Conservation (phyloP, 23 tunicate genomes). For the Diplosoma virens region DNA sequence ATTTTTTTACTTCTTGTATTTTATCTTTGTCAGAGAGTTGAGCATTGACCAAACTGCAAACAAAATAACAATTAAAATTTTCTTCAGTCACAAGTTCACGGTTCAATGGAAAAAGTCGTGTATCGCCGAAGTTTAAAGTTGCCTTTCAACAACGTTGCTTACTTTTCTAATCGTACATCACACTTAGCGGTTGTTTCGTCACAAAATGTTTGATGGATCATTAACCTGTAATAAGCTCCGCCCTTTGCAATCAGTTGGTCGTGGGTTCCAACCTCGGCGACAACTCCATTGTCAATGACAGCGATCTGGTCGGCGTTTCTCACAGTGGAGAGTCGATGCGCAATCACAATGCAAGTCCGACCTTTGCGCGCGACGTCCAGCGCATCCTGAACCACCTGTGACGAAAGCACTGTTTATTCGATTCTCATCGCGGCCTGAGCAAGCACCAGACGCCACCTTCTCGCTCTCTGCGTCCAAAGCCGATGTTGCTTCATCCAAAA, state of each 20-base stretch:
- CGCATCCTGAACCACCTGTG: conserved; percentile 80
- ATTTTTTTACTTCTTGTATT: too few relatives aligned
- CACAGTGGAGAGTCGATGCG: conserved; percentile 91
- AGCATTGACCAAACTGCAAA: too few relatives aligned
- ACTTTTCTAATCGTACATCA: too few relatives aligned
- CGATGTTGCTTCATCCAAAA: conserved; percentile 28
- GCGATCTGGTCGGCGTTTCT: conserved; percentile 88
- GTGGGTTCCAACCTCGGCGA: conserved; percentile 86
- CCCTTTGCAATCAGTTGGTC: conserved; percentile 63
- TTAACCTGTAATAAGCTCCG: conserved; percentile 80
- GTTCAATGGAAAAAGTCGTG: too few relatives aligned
- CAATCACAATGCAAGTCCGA: conserved; percentile 83
- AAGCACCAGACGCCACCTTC: background rate
- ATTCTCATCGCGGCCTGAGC: background rate
- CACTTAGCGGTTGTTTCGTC: too few relatives aligned
- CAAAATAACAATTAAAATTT: too few relatives aligned
- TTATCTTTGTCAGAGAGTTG: too few relatives aligned
- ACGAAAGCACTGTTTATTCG: background rate
- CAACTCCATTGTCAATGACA: conserved; percentile 80
- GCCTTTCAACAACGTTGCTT: too few relatives aligned
- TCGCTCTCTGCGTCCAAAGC: conserved; percentile 23
- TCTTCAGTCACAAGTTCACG: too few relatives aligned
- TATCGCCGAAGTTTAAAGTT: too few relatives aligned
- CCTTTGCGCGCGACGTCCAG: conserved; percentile 83
- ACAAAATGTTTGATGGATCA: too few relatives aligned